Conservation (phyloP, 1,140 invertebrate species). For the Drosophila busckii region DNA sequence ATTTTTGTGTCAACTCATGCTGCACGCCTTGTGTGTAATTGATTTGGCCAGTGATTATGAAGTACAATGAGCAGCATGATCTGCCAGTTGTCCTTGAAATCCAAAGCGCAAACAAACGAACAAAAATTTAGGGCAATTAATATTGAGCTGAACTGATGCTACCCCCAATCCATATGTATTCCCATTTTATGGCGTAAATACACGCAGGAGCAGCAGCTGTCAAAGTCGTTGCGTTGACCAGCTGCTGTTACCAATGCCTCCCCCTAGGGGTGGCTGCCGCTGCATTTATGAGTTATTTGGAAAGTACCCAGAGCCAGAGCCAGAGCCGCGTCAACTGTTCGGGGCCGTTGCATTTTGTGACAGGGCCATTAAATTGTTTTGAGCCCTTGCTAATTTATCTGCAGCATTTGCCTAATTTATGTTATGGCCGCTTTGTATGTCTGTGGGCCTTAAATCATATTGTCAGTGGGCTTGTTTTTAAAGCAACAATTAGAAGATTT, state of each 20-base stretch:
- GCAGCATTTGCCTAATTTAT: slow-evolving; percentile 71
- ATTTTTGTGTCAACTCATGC: slow-evolving; percentile 23
- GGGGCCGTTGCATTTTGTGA: slow-evolving; percentile 51
- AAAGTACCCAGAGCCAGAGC: slow-evolving; percentile 48
- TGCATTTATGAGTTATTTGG: slow-evolving; percentile 71
- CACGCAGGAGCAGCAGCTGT: slow-evolving; percentile 60
- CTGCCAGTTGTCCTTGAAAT: slow-evolving; percentile 51
- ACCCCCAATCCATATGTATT: slow-evolving; percentile 23
- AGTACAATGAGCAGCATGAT: slow-evolving; percentile 51
- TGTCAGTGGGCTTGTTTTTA: slow-evolving; percentile 35
- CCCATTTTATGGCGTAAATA: slow-evolving; percentile 45
- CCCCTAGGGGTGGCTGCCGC: neutral
- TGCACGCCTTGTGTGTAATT: slow-evolving; percentile 61
- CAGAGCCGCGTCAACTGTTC: no score
- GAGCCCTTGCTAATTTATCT: slow-evolving; percentile 58
- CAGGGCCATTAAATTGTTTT: slow-evolving; percentile 64
- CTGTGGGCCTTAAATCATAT: slow-evolving; percentile 49
- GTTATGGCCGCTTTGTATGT: slow-evolving; percentile 40
- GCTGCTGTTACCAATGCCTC: slow-evolving; percentile 1
- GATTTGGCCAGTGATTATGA: slow-evolving; percentile 56
- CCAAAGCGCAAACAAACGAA: slow-evolving; percentile 41
- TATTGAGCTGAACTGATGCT: slow-evolving; percentile 31
- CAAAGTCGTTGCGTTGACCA: slow-evolving; percentile 1
- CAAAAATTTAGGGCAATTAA: slow-evolving; percentile 56
- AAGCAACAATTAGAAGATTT: slow-evolving; percentile 35